Evolutionary conservation across 2,888 invertebrate genomes (phyloP).

Genomic region (Phasia obesa): DNA sequence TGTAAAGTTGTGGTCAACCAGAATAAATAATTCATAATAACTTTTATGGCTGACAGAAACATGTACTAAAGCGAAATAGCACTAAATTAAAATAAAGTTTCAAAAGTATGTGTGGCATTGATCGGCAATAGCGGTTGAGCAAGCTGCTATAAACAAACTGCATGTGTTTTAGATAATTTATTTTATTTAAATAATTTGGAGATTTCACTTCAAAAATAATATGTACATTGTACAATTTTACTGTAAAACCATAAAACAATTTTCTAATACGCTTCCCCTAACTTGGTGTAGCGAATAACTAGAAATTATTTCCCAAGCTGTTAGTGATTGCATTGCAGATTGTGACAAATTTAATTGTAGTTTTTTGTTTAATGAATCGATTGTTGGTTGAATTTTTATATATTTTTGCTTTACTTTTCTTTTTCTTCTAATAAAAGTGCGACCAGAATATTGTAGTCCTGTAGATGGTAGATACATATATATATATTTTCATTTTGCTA

Average conservation of each 20-base stretch:
- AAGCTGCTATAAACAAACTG: too few species aligned
- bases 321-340: constrained; percentile 46
- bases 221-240: too few species aligned
- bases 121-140: too few species aligned
- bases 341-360: constrained; percentile 59
- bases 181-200: too few species aligned
- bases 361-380: constrained; percentile 41
- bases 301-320: background rate
- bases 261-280: too few species aligned
- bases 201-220: too few species aligned
- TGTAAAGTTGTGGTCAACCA: background rate
- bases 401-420: constrained; percentile 14
- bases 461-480: background rate
- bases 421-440: background rate
- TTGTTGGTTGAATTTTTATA: constrained; percentile 29
- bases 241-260: too few species aligned
- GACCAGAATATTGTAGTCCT: background rate
- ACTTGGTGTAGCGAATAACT: background rate
- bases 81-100: background rate
- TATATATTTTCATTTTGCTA: constrained; percentile 2
- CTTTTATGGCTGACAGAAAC: constrained; percentile 23
- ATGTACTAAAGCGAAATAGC: background rate
- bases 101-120: too few species aligned
- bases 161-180: too few species aligned
- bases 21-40: constrained; percentile 37